Evolutionary conservation across 2,888 invertebrate genomes (phyloP).

Genomic region (Icerya purchasi): DNA sequence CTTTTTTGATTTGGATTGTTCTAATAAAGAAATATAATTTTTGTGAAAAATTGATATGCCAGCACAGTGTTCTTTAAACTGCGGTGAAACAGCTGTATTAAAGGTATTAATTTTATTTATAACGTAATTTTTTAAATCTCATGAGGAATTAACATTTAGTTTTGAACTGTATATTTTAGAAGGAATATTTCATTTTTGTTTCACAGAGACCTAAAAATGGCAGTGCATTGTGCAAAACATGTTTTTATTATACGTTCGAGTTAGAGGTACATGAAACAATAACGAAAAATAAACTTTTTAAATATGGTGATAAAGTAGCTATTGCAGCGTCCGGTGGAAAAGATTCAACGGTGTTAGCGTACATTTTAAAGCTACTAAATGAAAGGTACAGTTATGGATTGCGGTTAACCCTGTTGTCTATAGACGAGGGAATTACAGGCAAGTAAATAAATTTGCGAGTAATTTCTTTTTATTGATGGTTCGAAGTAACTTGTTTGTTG

Average conservation of each 20-base stretch:
- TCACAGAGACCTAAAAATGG: slow-evolving; percentile 72
- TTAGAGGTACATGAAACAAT: slow-evolving; percentile 87
- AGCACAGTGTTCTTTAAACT: slow-evolving; percentile 41
- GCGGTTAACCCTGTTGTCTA: slow-evolving; percentile 71
- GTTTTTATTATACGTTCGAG: slow-evolving; percentile 85
- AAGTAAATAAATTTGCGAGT: no score
- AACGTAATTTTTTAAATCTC: no score
- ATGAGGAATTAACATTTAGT: no score
- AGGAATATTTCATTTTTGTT: slow-evolving; percentile 21
- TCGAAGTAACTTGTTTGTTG: no score
- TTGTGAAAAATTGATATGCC: no score
- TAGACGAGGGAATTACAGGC: slow-evolving; percentile 94
- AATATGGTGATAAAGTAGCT: slow-evolving; percentile 64
- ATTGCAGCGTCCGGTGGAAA: slow-evolving; percentile 85
- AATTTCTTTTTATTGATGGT: no score
- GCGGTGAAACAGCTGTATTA: slow-evolving; percentile 50
- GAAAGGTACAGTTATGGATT: slow-evolving; percentile 75
- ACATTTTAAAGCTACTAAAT: slow-evolving; percentile 77
- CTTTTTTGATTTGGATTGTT: no score
- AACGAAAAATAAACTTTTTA: slow-evolving; percentile 54
- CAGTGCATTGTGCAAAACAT: slow-evolving; percentile 78
- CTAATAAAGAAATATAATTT: no score
- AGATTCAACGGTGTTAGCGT: slow-evolving; percentile 94
- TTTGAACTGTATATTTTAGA: no score
- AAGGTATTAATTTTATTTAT: no score